These are phyloP conservation scores for Ceratosolen fusciceps DNA, from an alignment of 1,140 invertebrate genomes.

Conservation along the genomic window DNA sequence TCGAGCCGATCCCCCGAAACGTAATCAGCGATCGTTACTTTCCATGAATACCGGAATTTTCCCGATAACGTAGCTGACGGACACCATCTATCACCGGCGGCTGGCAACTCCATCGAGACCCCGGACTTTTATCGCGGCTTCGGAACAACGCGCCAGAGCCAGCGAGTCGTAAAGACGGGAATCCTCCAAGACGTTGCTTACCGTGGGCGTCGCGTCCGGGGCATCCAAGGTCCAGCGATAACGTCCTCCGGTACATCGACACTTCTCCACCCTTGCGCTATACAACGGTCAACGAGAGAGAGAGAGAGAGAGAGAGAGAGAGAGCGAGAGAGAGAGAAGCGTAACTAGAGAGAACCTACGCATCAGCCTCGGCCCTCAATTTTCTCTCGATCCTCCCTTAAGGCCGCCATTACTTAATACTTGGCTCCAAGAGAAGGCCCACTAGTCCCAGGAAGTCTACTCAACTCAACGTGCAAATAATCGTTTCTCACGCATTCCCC, in stretches of 20 bases:
- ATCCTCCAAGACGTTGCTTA: slow-evolving; percentile 1
- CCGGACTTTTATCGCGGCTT: not conserved
- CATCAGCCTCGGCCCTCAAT: slow-evolving; percentile 29
- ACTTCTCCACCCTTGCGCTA: not conserved
- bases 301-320: not conserved
- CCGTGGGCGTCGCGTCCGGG: slow-evolving; percentile 14
- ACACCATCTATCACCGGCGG: not conserved
- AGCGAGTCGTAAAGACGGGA: slow-evolving; percentile 23
- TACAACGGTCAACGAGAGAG: not conserved
- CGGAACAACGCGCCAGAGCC: not conserved
- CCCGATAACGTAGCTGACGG: not conserved
- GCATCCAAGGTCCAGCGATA: slow-evolving; percentile 25
- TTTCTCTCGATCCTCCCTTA: too few species aligned
- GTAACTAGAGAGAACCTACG: not conserved
- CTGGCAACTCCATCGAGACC: not conserved
- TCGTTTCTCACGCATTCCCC: not conserved
- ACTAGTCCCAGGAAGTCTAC: too few species aligned
- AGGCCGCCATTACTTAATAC: slow-evolving; percentile 31
- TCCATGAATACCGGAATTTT: not conserved
- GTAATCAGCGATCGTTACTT: not conserved
- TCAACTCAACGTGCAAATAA: too few species aligned
- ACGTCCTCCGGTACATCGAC: not conserved
- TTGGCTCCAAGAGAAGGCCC: too few species aligned
- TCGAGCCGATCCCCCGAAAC: too few species aligned
- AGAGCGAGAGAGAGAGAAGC: not conserved